phyloP scores from a whole-genome alignment of 2,888 invertebrate species.

The Cheilosia soror region DNA sequence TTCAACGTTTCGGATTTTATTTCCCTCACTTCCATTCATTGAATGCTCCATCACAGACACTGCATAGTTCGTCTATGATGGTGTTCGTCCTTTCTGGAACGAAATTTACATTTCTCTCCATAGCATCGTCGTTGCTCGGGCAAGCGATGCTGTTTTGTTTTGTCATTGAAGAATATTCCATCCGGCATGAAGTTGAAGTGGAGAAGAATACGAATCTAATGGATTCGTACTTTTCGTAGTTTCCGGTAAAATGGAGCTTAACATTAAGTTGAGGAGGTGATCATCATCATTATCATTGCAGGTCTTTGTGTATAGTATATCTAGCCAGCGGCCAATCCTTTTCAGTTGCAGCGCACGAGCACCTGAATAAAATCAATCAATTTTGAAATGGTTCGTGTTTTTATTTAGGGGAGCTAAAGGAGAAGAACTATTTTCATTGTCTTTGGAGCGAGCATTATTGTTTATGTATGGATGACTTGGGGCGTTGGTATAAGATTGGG shows the following conservation, averaged over 20 bases:
- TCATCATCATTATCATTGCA: slow-evolving; percentile 56
- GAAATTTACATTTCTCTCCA: slow-evolving; percentile 19
- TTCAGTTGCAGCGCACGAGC: slow-evolving; percentile 27
- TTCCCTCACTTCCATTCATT: slow-evolving; percentile 69
- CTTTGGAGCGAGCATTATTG: slow-evolving; percentile 10
- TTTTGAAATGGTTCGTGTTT: slow-evolving; percentile 61
- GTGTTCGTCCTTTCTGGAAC: slow-evolving; percentile 18
- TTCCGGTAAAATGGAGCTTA: slow-evolving; percentile 59
- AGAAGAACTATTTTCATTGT: slow-evolving; percentile 26
- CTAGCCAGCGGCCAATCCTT: slow-evolving; percentile 19
- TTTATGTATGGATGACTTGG: not conserved
- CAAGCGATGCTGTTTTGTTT: slow-evolving; percentile 68
- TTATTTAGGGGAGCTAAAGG: slow-evolving; percentile 9
- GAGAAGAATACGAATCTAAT: slow-evolving; percentile 62
- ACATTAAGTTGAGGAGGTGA: slow-evolving; percentile 54
- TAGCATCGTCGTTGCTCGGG: slow-evolving; percentile 1
- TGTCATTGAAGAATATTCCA: slow-evolving; percentile 71
- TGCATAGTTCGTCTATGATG: not conserved
- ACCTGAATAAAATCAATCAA: slow-evolving; percentile 71
- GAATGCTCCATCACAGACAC: slow-evolving; percentile 37
- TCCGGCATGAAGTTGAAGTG: slow-evolving; percentile 56
- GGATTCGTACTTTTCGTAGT: slow-evolving; percentile 66
- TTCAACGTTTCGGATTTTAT: slow-evolving; percentile 70
- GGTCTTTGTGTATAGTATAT: slow-evolving; percentile 17
- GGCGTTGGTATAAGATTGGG: not conserved